Evolutionary conservation across 23 tunicate genomes (phyloP), one percentile per base, ranked within the genome.

Genomic region (Phallusia fumigata): DNA sequence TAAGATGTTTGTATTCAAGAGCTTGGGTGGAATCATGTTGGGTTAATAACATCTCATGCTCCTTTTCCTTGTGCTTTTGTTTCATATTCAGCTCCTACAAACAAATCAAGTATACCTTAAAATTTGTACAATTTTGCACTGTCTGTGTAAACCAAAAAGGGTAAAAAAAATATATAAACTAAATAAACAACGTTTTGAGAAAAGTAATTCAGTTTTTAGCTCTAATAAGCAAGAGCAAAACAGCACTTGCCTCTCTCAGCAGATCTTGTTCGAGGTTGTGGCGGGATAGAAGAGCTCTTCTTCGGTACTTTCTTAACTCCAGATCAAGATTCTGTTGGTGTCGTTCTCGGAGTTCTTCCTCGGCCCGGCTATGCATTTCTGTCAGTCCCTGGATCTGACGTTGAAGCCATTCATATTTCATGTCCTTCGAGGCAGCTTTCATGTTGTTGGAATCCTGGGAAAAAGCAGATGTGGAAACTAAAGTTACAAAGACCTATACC

Each of bases 21-120:
- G 90, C 82, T 80, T 94, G 98, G 0, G 98, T 94, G 26, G 94
- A 87, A 53, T 94, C 98, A 75, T 94, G 98, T 65, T 94, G 98
- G 2, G 87, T 12, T 13, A 94, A 51, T 0, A 94, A 78, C 65
- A 80, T 77, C 35, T 89, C 98, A 73, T 94, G 98, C 73, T 94
- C 98, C 76, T 89, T 94, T 44, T 94, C 91, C 79, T 86, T 89
- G 36, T 94, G 98, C 22, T 80, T 80, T 72, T 94, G 94, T 85
- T 89, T 94, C 85, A 94, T 64, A 47, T 94, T 89, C 32, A 94
- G 79, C 76, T 94, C 98, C 98, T 94, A 78, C 8, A 81, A 80
- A 77, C 3, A 74, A 65, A 65, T 5, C 11, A n/a, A n/a, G n/a
- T n/a, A n/a, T n/a, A n/a, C n/a, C n/a, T n/a, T n/a, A n/a, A n/a